phyloP scores from a whole-genome alignment of 2,888 invertebrate genomes.

The Halictus ligatus region DNA sequence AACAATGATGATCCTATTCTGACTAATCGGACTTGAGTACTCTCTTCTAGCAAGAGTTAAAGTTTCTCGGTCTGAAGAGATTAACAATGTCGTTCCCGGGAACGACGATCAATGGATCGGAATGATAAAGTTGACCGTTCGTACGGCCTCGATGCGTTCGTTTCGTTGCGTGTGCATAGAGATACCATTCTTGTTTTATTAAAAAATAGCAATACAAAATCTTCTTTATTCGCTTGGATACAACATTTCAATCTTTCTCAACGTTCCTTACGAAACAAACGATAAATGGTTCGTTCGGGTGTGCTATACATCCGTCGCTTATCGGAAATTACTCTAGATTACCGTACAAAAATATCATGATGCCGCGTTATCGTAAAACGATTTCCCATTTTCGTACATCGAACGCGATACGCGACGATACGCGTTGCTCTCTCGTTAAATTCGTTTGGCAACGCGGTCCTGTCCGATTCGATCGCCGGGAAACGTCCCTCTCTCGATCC shows the following conservation, averaged over 20 bases:
- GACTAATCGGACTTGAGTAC: too few relatives aligned
- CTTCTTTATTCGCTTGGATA: slow-evolving; percentile 76
- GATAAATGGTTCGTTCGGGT: slow-evolving; percentile 67
- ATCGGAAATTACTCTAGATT: slow-evolving; percentile 75
- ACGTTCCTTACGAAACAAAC: slow-evolving; percentile 74
- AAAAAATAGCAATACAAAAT: slow-evolving; percentile 82
- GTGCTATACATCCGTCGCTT: slow-evolving; percentile 73
- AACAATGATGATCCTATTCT: too few relatives aligned
- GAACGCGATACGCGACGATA: slow-evolving; percentile 61
- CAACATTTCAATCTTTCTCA: slow-evolving; percentile 72
- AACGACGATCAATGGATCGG: too few relatives aligned
- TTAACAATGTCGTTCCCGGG: too few relatives aligned
- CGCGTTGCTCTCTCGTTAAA: slow-evolving; percentile 64
- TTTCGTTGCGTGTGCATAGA: slow-evolving; percentile 2
- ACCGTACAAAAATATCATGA: slow-evolving; percentile 82
- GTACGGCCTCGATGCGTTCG: not conserved
- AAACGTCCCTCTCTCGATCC: not conserved
- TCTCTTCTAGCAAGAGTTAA: too few relatives aligned
- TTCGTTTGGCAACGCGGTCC: slow-evolving; percentile 63
- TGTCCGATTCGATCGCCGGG: not conserved
- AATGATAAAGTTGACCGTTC: too few relatives aligned
- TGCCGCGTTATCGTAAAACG: slow-evolving; percentile 81
- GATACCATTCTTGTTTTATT: slow-evolving; percentile 76
- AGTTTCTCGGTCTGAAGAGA: too few relatives aligned
- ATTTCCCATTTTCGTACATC: slow-evolving; percentile 62